Conservation (phyloP, 2,888 invertebrate species). For the Noctua janthina region DNA sequence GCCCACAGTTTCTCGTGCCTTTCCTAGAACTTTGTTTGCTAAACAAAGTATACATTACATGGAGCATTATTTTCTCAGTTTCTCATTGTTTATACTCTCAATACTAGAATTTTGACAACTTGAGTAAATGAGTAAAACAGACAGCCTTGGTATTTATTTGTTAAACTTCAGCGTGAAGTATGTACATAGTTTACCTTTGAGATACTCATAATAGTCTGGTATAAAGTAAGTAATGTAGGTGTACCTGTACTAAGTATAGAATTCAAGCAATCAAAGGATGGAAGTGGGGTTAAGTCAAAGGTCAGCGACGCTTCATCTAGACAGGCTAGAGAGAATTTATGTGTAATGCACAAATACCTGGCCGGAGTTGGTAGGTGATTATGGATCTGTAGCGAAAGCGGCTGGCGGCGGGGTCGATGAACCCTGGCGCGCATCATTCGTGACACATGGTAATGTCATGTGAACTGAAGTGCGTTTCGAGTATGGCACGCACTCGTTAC, state of each 20-base stretch:
- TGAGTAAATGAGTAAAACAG: neutral
- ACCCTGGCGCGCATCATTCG: constrained; percentile 78
- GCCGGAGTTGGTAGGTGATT: constrained; percentile 61
- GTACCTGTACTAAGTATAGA: constrained; percentile 21
- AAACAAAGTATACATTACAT: constrained; percentile 45
- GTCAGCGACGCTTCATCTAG: constrained; percentile 62
- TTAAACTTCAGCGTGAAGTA: neutral
- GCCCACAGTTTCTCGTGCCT: constrained; percentile 38
- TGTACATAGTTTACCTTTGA: neutral
- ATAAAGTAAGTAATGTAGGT: constrained; percentile 9
- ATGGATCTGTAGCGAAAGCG: constrained; percentile 84
- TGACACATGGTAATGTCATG: constrained; percentile 73
- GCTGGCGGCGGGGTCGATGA: constrained; percentile 76
- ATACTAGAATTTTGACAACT: constrained; percentile 21
- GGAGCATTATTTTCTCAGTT: constrained; percentile 29
- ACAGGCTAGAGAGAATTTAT: constrained; percentile 57
- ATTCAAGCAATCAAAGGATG: constrained; percentile 45
- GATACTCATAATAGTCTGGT: constrained; percentile 1
- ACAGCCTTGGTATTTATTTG: constrained; percentile 8
- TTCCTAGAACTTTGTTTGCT: constrained; percentile 43
- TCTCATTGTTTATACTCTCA: constrained; percentile 33
- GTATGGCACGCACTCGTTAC: constrained; percentile 46
- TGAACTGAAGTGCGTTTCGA: constrained; percentile 69
- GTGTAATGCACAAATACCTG: constrained; percentile 60
- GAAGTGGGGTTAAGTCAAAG: constrained; percentile 64